Evolutionary conservation across 2,888 invertebrate species (phyloP), one percentile per base, ranked within the genome.

Genomic region (Sipha maydis): DNA sequence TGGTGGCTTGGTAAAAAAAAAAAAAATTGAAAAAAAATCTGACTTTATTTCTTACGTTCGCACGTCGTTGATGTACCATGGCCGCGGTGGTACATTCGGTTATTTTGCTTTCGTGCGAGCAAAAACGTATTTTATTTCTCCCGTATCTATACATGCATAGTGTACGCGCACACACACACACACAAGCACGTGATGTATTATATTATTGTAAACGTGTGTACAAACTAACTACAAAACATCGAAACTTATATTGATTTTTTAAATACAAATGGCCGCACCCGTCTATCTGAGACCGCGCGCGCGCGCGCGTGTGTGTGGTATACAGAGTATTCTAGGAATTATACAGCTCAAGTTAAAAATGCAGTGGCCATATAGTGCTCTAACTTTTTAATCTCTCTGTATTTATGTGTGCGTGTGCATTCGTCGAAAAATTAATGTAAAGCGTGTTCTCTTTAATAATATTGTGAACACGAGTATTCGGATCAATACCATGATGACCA

Each of bases 161-260:
- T 34, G 34, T 4, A 4, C 34, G 34, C 34, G 34, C 34, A 56
- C 21, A 79, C 14, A 48, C 71, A 31, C 17, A 9, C n/a, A 48
- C 8, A 14, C 11, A 1, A 11, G 19, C 9, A 61, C 11, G 48
- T 14, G 14, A 48, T 48, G 48, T 48, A 48, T 48, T 48, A 48
- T 48, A 1, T 14, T 48, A 48, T 48, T 2, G 5, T 25, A 21
- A 1, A 5, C 21, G 61, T 25, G 25, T 25, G 25, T 61, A 0
- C 9, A 8, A 48, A 48, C 48, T 48, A 48, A 14, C 48, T 48
- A 14, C 14, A 48, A 67, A 41, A 67, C 80, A 19, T 41, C 38
- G 19, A 67, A 67, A 67, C 38, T 19, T 28, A 61, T 80, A 80
- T 80, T 67, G 80, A 80, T 67, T 80, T 67, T 80, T 80, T 38